Conservation (phyloP, 2,888 invertebrate species). For the Hypsopygia costalis region DNA sequence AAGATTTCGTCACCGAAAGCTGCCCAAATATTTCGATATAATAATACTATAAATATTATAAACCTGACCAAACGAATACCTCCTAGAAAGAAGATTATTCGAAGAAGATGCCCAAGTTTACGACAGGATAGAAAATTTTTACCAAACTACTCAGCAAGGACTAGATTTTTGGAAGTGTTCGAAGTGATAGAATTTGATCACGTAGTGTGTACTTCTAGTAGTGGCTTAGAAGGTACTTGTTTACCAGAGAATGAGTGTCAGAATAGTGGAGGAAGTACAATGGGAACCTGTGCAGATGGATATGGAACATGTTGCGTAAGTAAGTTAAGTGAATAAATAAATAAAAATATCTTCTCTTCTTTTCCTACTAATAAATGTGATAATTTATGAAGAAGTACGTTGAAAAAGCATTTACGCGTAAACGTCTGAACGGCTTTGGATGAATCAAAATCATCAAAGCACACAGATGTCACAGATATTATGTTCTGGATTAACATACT, state of each 20-base stretch:
- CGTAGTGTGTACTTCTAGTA: slow-evolving; percentile 77
- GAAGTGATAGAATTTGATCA: slow-evolving; percentile 86
- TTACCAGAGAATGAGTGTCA: slow-evolving; percentile 84
- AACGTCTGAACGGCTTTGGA: no score
- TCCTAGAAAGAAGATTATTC: slow-evolving; percentile 31
- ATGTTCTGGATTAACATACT: no score
- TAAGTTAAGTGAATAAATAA: no score
- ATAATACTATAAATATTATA: slow-evolving; percentile 30
- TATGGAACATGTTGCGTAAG: slow-evolving; percentile 88
- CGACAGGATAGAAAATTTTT: slow-evolving; percentile 21
- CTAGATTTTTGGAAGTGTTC: slow-evolving; percentile 83
- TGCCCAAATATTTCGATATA: slow-evolving; percentile 21
- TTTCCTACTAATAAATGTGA: no score
- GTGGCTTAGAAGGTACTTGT: slow-evolving; percentile 85
- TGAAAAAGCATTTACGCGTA: no score
- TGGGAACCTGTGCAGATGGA: slow-evolving; percentile 86
- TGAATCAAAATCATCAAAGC: no score
- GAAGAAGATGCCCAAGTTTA: slow-evolving; percentile 33
- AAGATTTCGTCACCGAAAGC: slow-evolving; percentile 8
- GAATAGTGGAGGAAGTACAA: slow-evolving; percentile 79
- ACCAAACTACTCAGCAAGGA: slow-evolving; percentile 21
- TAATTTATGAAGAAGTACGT: no score
- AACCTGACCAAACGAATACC: slow-evolving; percentile 27
- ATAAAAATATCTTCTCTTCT: no score
- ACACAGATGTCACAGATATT: no score